phyloP scores from a whole-genome alignment of 2,888 invertebrate genomes.

The Netelia virgata region DNA sequence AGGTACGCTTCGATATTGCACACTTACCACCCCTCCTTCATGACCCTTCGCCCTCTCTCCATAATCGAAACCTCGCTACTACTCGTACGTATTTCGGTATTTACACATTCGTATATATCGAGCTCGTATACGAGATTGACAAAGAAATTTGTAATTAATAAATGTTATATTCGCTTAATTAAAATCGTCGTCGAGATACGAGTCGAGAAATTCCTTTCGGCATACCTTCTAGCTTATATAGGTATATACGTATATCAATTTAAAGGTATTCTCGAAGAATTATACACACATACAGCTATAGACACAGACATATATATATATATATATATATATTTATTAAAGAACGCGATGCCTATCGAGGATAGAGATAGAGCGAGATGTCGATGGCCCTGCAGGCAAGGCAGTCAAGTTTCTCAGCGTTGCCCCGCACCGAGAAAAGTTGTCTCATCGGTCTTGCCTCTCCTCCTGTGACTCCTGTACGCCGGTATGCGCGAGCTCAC shows the following conservation, averaged over 20 bases:
- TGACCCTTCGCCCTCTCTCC: not conserved
- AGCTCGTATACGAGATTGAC: slow-evolving; percentile 11
- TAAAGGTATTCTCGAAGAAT: not conserved
- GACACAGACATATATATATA: too few species aligned
- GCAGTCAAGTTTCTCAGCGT: slow-evolving; percentile 64
- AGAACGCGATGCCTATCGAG: slow-evolving; percentile 74
- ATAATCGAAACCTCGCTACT: too few species aligned
- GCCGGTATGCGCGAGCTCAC: not conserved
- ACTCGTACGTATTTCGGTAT: not conserved
- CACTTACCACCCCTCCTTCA: not conserved
- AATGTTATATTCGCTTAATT: slow-evolving; percentile 38
- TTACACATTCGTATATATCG: not conserved
- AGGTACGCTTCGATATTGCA: not conserved
- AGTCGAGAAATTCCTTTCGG: slow-evolving; percentile 24
- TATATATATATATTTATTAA: slow-evolving; percentile 28
- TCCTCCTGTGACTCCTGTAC: slow-evolving; percentile 5
- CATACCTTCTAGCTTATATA: slow-evolving; percentile 3
- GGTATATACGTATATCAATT: not conserved
- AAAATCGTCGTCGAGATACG: slow-evolving; percentile 19
- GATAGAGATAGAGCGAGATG: slow-evolving; percentile 44
- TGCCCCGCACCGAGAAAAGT: slow-evolving; percentile 52
- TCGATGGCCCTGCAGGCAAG: slow-evolving; percentile 68
- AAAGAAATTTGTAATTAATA: slow-evolving; percentile 44
- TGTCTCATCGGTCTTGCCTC: slow-evolving; percentile 55
- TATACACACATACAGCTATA: slow-evolving; percentile 7